Conservation (phyloP, 2,888 invertebrate species). For the Leptinotarsa juncta region DNA sequence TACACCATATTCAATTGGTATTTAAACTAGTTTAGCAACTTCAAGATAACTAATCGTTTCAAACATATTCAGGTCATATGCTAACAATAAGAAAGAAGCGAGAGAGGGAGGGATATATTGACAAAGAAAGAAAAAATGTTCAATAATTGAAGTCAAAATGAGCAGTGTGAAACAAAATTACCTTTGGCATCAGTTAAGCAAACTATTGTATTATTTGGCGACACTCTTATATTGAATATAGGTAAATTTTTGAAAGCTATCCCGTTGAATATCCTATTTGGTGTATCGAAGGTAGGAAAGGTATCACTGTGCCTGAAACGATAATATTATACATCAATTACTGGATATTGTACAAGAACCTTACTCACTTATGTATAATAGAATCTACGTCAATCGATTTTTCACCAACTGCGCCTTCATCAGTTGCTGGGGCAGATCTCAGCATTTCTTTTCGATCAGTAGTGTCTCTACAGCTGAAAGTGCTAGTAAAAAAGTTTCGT, state of each 20-base stretch:
- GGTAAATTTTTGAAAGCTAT: conserved; percentile 83
- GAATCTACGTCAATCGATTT: conserved; percentile 77
- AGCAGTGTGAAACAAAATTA: conserved; percentile 44
- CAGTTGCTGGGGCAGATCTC: conserved; percentile 68
- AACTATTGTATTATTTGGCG: conserved; percentile 90
- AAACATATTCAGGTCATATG: no score
- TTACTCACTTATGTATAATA: conserved; percentile 71
- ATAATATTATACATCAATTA: conserved; percentile 14
- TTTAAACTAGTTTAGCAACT: no score
- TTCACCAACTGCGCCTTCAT: conserved; percentile 86
- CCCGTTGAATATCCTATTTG: conserved; percentile 79
- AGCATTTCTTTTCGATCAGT: conserved; percentile 70
- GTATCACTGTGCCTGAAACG: conserved; percentile 73
- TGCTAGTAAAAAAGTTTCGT: conserved; percentile 20
- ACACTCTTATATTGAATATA: conserved; percentile 83
- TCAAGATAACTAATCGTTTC: no score
- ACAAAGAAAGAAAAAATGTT: no score
- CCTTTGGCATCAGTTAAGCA: conserved; percentile 79
- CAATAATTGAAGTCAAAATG: not conserved
- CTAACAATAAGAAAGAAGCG: no score
- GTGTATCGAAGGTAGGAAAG: conserved; percentile 82
- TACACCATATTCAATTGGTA: no score
- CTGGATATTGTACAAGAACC: not conserved
- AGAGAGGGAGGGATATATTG: no score
- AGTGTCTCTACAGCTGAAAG: conserved; percentile 60